Base-by-base conservation (phyloP, 2,113 vertebrate species). In the Cynocephalus volans region DNA sequence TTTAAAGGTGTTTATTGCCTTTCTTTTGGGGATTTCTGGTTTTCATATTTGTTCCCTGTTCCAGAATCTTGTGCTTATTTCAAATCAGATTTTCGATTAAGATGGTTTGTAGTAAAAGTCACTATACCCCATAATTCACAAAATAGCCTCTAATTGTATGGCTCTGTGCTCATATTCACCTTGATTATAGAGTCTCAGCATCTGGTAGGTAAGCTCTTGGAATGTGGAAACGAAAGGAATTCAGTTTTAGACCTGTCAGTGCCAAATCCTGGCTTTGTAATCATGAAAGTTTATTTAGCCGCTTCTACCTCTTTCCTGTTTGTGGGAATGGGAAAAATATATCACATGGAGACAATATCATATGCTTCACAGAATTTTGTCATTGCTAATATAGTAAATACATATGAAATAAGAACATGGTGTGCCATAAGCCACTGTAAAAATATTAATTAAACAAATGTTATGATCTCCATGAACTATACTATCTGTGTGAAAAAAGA, bases 1-100 rank as follows among this genome's bases (percentile, higher is more conserved):
- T 87, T 64, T 41, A 70, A 90, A 45, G 41, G 7, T 3, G 80
- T 65, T 64, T 33, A 56, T 80, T 79, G 8, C 8, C 58, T 82
- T 87, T 75, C 19, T 69, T 95, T 77, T 21, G 14, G 85, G 65
- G 0, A 45, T 77, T 77, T 81, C 8, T 82, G 6, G 7, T 54
- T 84, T 90, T 96, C 8, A 24, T 41, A 76, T 77, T 50, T 31
- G 45, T 56, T 82, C 8, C 52, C 1, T 79, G 0, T 86, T 70
- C 26, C 33, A 92, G 36, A 96, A 58, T 83, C 23, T 86, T 91
- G 3, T 82, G 36, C 33, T 97, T 33, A 87, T 93, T 93, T 95
- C 36, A 62, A 23, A 17, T 50, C 11, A 70, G 79, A 62, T 79
- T 88, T 83, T 72, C 9, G 75, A 60, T 1, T 60, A 54, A 73